phyloP scores from a whole-genome alignment of 2,888 invertebrate genomes.

The Sisyra nigra region DNA sequence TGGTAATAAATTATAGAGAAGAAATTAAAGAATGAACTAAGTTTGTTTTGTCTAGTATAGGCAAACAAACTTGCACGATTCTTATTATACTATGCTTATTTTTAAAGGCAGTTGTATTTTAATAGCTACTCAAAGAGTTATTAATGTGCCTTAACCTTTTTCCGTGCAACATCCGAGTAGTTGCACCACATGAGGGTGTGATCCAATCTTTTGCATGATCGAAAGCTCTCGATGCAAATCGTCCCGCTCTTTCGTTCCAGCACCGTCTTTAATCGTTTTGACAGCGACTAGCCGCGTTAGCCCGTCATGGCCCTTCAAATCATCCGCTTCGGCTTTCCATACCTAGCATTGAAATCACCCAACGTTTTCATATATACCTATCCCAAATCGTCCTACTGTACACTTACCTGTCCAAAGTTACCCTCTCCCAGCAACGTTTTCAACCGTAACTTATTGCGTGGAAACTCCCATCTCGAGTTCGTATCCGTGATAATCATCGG shows the following conservation, averaged over 20 bases:
- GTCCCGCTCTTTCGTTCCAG: constrained; percentile 60
- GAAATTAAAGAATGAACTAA: no score
- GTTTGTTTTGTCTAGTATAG: no score
- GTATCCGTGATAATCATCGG: constrained; percentile 25
- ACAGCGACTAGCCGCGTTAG: constrained; percentile 70
- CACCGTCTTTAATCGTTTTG: constrained; percentile 65
- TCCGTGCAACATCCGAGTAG: constrained; percentile 70
- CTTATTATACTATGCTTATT: no score
- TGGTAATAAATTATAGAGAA: no score
- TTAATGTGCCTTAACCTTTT: constrained; percentile 59
- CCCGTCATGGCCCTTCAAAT: constrained; percentile 58
- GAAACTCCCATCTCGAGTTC: constrained; percentile 57
- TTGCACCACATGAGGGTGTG: constrained; percentile 69
- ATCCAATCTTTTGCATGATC: constrained; percentile 70
- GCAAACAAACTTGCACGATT: no score
- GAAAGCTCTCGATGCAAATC: constrained; percentile 55
- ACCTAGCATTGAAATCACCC: constrained; percentile 31
- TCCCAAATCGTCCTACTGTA: not conserved
- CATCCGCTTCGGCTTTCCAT: constrained; percentile 75
- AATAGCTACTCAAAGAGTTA: no score
- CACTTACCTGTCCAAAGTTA: constrained; percentile 59
- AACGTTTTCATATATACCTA: not conserved
- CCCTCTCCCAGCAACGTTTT: constrained; percentile 71
- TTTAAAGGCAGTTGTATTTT: no score
- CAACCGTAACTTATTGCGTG: constrained; percentile 56